These are phyloP conservation scores for Henricia sp. DNA, from an alignment of 53 echinoderm and acorn worm species.

Conservation along the genomic window DNA sequence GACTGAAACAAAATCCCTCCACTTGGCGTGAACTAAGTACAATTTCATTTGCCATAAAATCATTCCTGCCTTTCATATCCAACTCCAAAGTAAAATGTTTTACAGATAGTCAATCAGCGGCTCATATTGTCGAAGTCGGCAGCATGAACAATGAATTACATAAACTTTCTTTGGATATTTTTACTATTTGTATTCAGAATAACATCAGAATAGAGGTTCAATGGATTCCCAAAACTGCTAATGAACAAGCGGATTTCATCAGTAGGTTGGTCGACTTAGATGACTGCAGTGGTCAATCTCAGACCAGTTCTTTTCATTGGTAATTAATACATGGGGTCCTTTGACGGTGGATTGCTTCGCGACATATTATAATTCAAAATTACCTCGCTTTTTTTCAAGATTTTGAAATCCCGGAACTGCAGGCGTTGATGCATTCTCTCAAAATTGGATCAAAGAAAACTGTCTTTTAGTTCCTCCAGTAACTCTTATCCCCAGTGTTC, in stretches of 20 bases:
- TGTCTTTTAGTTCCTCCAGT: not conserved
- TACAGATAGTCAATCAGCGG: constrained; percentile 37
- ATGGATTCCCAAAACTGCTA: constrained; percentile 33
- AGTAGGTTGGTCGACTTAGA: constrained; percentile 41
- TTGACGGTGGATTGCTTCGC: constrained; percentile 31
- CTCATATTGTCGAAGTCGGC: constrained; percentile 3
- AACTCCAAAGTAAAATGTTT: not conserved
- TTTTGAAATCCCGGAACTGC: constrained; percentile 23
- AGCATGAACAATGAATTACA: constrained; percentile 22
- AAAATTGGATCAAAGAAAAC: constrained; percentile 16
- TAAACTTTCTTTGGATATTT: constrained; percentile 1
- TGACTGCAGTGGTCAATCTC: constrained; percentile 52
- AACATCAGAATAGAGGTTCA: constrained; percentile 5
- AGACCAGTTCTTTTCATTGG: not conserved
- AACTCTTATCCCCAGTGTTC: not conserved
- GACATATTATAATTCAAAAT: not conserved
- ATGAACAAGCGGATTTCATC: constrained; percentile 47
- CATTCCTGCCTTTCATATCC: not conserved
- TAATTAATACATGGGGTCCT: constrained; percentile 7
- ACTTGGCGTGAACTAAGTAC: constrained; percentile 47
- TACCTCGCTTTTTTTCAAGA: constrained; percentile 5
- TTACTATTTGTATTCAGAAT: constrained; percentile 8
- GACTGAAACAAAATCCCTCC: constrained; percentile 31
- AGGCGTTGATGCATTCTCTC: constrained; percentile 2
- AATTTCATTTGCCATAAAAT: not conserved